Evolutionary conservation across 2,888 invertebrate species (phyloP).

Genomic region (Erebia ligea): DNA sequence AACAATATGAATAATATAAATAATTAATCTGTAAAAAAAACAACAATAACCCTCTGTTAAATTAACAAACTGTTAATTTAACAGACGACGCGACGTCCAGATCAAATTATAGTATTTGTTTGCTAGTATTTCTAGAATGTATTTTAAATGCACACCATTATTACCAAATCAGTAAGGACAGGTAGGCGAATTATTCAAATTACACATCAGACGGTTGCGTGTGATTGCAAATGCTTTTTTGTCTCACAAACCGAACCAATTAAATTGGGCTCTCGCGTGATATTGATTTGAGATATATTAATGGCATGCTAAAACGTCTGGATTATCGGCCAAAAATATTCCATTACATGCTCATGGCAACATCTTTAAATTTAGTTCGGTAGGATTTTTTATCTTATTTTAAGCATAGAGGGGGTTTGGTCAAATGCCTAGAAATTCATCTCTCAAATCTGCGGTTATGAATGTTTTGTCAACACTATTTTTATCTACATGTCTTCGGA

Average conservation of each 20-base stretch:
- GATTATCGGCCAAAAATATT: slow-evolving; percentile 44
- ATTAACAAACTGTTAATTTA: no score
- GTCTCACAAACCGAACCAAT: slow-evolving; percentile 68
- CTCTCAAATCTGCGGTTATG: not conserved
- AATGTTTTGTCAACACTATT: no score
- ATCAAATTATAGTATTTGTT: not conserved
- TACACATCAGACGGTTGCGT: slow-evolving; percentile 63
- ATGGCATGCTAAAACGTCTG: slow-evolving; percentile 38
- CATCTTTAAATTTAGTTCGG: not conserved
- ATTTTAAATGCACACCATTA: slow-evolving; percentile 52
- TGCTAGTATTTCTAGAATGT: slow-evolving; percentile 6
- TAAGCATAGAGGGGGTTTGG: not conserved
- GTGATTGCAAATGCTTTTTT: slow-evolving; percentile 73
- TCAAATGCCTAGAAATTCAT: not conserved
- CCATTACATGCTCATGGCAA: slow-evolving; percentile 31
- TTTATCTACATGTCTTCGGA: no score
- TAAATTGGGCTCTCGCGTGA: slow-evolving; percentile 71
- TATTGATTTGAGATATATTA: slow-evolving; percentile 56
- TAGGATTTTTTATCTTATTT: not conserved
- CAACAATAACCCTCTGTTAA: no score
- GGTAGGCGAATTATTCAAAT: slow-evolving; percentile 75
- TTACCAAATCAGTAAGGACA: slow-evolving; percentile 61
- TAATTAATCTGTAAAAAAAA: no score
- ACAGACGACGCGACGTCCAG: no score
- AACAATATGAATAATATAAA: no score